These are phyloP conservation scores for Cyclura pinguis DNA, from an alignment of 2,797 vertebrate species.

Conservation along the genomic window DNA sequence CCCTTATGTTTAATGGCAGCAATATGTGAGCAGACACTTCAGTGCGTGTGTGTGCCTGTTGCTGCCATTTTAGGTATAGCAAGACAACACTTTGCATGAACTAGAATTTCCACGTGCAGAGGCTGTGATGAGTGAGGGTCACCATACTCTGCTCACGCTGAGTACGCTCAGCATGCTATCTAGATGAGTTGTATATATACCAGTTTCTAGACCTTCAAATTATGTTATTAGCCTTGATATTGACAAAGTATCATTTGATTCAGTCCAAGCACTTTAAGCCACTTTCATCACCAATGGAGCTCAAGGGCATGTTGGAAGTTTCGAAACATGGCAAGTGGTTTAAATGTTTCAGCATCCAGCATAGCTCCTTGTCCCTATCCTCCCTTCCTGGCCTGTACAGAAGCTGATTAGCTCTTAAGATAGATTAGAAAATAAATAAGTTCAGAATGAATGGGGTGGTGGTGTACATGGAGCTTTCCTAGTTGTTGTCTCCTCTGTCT, in stretches of 20 bases:
- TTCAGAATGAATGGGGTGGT: not conserved
- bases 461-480: not conserved
- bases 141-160: too few relatives aligned
- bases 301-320: not conserved
- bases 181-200: not conserved
- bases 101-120: too few relatives aligned
- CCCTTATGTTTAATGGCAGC: too few relatives aligned
- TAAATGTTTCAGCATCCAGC: not conserved
- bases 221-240: not conserved
- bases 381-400: too few relatives aligned
- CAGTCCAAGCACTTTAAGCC: not conserved
- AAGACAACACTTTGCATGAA: too few relatives aligned
- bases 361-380: not conserved
- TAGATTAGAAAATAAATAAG: too few relatives aligned
- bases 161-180: too few relatives aligned
- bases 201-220: not conserved
- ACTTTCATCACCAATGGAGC: not conserved
- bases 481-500: not conserved
- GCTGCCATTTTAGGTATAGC: too few relatives aligned
- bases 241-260: not conserved
- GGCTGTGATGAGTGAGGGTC: too few relatives aligned
- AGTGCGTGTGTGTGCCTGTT: too few relatives aligned
- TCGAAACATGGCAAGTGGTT: not conserved
- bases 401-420: not conserved
- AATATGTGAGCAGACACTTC: too few relatives aligned